Percentiles rank a stretch among this genome's conserved stretches.
Conservation (phyloP, 2,797 vertebrate genomes). For the Glossophaga mutica region DNA sequence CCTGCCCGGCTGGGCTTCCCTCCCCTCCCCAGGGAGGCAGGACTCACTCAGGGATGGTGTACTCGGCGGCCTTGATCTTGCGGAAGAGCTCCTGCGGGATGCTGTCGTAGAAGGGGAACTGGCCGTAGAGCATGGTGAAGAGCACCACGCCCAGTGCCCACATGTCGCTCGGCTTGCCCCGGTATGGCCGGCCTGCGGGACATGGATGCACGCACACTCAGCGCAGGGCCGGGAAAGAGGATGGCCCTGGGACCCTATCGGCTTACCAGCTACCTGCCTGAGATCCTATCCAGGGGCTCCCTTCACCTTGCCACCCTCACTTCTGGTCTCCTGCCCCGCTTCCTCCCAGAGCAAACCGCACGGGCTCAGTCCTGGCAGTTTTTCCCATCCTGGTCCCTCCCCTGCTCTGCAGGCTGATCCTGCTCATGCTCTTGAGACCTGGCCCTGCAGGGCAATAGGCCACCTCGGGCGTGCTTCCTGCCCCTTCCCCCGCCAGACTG, state of each 20-base stretch:
- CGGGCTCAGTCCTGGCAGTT: background rate
- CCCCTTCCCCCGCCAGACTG: background rate
- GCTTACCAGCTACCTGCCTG: background rate
- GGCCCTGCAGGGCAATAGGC: background rate
- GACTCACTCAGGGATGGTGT: constrained; percentile 98
- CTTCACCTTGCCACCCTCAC: background rate
- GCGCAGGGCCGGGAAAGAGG: background rate
- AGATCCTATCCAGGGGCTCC: background rate
- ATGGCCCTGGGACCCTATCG: background rate
- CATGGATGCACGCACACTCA: background rate
- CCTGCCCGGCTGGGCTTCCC: background rate
- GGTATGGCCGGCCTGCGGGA: constrained; percentile 92
- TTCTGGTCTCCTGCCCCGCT: background rate
- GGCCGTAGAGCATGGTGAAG: constrained; percentile 99
- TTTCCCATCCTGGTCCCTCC: background rate
- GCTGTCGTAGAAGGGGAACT: constrained; percentile 99
- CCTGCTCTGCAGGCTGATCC: background rate
- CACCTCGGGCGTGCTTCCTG: accelerated
- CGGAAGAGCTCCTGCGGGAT: constrained; percentile 99
- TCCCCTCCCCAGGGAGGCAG: background rate
- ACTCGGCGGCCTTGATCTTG: constrained; percentile 99
- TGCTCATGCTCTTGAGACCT: background rate
- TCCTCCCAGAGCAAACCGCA: background rate
- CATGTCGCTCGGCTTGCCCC: constrained; percentile 99
- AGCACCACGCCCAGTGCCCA: constrained; percentile 98